Evolutionary conservation across 1,140 invertebrate genomes (phyloP).

Genomic region (Tetraneura akinire): DNA sequence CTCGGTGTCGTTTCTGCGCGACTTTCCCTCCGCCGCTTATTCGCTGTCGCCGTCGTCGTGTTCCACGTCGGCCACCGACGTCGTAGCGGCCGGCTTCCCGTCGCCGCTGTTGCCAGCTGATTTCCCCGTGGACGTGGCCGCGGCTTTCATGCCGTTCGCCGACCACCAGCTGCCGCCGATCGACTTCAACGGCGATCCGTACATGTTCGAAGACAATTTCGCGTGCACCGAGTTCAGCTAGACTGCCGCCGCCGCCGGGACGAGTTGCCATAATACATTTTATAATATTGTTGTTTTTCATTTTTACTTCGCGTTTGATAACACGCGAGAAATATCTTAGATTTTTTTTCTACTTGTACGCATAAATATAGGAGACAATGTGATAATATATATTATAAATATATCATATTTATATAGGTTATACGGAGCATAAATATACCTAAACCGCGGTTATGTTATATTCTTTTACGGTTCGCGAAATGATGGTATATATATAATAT

Average conservation of each 20-base stretch:
- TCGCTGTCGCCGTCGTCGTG: constrained; percentile 41
- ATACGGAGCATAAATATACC: too few relatives aligned
- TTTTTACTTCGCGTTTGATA: background rate
- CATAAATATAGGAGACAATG: too few relatives aligned
- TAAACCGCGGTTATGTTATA: too few relatives aligned
- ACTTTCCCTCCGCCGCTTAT: background rate
- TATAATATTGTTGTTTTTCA: background rate
- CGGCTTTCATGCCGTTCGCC: constrained; percentile 42
- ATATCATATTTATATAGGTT: too few relatives aligned
- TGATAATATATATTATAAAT: background rate
- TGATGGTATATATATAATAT: too few relatives aligned
- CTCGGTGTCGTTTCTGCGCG: constrained; percentile 14
- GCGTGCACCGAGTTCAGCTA: constrained; percentile 41
- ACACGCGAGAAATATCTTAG: background rate
- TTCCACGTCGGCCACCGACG: constrained; percentile 37
- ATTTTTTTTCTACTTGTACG: too few relatives aligned
- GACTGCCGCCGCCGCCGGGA: background rate
- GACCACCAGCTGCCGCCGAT: constrained; percentile 38
- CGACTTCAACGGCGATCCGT: constrained; percentile 48
- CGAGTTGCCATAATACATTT: constrained; percentile 16
- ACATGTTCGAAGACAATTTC: constrained; percentile 48
- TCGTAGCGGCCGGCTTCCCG: constrained; percentile 10
- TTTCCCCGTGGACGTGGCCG: constrained; percentile 29
- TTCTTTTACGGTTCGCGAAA: too few relatives aligned
- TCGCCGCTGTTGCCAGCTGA: constrained; percentile 31